Base-by-base conservation (phyloP, 2,888 invertebrate genomes). In the Sphecodes monilicornis region DNA sequence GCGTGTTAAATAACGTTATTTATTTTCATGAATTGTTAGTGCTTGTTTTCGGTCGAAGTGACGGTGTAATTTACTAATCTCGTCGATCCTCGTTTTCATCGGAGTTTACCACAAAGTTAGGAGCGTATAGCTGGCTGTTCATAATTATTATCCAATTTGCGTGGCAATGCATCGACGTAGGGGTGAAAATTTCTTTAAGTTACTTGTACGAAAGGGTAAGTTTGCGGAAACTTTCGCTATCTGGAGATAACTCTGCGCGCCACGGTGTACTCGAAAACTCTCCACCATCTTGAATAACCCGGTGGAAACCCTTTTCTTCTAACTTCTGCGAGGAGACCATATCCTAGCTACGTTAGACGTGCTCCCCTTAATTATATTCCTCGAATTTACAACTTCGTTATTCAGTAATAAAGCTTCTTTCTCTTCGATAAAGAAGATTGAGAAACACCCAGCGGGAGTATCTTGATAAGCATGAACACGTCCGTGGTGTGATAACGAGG, bases 221-320 rank as follows among this genome's bases (percentile, higher is more conserved):
- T 60, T 18, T 1, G 29, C 18, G 60, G 29, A 29, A 60, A 60
- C 29, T 60, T 60, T 60, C 3, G 60, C 29, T 32, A 60, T 60
- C 60, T 6, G 16, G 3, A 8, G 60, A 32, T 60, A 29, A 60
- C 29, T 60, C 60, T 29, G 18, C 13, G 18, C 13, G 18, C 29
- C 60, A 1, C 60, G 60, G 60, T 60, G 8, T 66, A 66, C 22
- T 18, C 66, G 66, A 22, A 36, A 66, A 66, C 66, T 66, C 66
- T 66, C 22, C 22, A 32, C 3, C 66, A 66, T 32, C 66, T 36
- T 22, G 36, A 66, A 66, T 32, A 36, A 66, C 22, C 66, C 36
- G 32, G 18, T 10, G 4, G 22, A 66, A 66, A 66, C 36, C 66
- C 36, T 66, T 36, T 32, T 66, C 66, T 32, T 36, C 36, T 3